These are phyloP conservation scores for Phrixothrix hirtus DNA, from an alignment of 2,888 invertebrate genomes.

Conservation along the genomic window DNA sequence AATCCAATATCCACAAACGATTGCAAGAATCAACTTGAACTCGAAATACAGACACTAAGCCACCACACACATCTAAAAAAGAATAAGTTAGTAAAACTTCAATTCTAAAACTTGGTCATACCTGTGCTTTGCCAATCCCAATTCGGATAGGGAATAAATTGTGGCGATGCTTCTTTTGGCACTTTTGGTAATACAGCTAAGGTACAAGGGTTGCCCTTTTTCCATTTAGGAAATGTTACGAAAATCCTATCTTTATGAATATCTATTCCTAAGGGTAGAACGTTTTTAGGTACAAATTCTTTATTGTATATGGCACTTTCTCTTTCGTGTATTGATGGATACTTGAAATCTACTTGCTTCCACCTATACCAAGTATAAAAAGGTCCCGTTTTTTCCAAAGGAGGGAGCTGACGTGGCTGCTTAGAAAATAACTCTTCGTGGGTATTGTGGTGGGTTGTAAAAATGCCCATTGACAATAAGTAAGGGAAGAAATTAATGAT, in stretches of 20 bases:
- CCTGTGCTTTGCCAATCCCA: constrained; percentile 70
- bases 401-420: constrained; percentile 2
- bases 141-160: constrained; percentile 72
- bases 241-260: constrained; percentile 70
- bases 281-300: constrained; percentile 71
- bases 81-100: not conserved
- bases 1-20: constrained; percentile 79
- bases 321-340: constrained; percentile 63
- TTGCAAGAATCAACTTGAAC: constrained; percentile 74
- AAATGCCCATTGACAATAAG: constrained; percentile 57
- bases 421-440: not conserved
- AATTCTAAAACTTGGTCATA: constrained; percentile 46
- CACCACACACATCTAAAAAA: constrained; percentile 59
- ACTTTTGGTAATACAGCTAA: constrained; percentile 67
- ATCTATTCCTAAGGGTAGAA: constrained; percentile 75
- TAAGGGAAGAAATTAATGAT: constrained; percentile 56
- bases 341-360: constrained; percentile 75
- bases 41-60: constrained; percentile 77
- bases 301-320: constrained; percentile 63
- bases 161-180: constrained; percentile 62
- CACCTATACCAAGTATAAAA: constrained; percentile 71
- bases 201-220: constrained; percentile 74
- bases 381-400: constrained; percentile 60
- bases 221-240: constrained; percentile 77
- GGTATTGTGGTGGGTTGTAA: constrained; percentile 18